Conservation (phyloP, 2,113 vertebrate species). For the Saccopteryx bilineata region DNA sequence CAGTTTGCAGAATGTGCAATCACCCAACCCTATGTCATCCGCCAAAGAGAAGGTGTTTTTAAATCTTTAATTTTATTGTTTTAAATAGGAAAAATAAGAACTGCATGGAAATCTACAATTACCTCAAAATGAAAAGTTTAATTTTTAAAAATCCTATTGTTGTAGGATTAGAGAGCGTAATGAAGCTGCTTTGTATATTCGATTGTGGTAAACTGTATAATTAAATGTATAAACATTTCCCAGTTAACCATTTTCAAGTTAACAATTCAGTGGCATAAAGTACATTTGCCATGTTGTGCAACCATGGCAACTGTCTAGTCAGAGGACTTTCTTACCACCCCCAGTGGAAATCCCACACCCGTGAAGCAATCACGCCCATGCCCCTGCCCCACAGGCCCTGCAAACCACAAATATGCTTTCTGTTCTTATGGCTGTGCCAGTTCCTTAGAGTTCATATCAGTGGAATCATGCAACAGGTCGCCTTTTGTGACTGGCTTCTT, state of each 20-base stretch:
- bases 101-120: not conserved
- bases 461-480: not conserved
- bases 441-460: not conserved
- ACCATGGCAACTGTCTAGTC: not conserved
- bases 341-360: not conserved
- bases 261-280: not conserved
- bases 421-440: not conserved
- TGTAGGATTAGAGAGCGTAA: not conserved
- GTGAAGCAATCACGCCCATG: not conserved
- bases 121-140: conserved; percentile 23
- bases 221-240: not conserved
- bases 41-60: not conserved
- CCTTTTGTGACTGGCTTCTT: not conserved
- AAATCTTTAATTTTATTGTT: not conserved
- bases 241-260: conserved; percentile 25
- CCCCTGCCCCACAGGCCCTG: not conserved
- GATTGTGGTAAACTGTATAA: not conserved
- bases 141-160: not conserved
- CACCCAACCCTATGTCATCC: conserved; percentile 17
- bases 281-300: not conserved
- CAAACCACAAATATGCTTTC: not conserved
- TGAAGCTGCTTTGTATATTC: not conserved
- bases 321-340: not conserved
- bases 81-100: conserved; percentile 23
- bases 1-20: not conserved